These are phyloP conservation scores for Brienomyrus longianalis DNA, from an alignment of 2,113 vertebrate genomes.

Conservation along the genomic window DNA sequence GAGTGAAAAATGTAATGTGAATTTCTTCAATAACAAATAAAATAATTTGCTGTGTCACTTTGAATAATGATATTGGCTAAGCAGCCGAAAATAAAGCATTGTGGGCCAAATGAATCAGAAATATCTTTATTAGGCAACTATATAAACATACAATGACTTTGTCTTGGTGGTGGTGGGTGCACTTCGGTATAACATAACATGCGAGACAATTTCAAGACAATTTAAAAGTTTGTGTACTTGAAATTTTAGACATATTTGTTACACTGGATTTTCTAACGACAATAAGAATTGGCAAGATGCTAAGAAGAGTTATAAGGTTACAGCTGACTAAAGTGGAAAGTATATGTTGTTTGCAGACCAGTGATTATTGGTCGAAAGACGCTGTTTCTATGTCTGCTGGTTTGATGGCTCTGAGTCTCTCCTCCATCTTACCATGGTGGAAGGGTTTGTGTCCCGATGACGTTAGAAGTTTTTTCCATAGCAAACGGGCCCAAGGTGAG, in stretches of 20 bases:
- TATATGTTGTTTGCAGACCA: background rate
- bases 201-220: background rate
- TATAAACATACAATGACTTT: background rate
- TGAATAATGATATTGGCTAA: background rate
- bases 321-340: background rate
- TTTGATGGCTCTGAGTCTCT: background rate
- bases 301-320: background rate
- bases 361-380: background rate
- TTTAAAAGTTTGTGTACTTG: background rate
- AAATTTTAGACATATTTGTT: background rate
- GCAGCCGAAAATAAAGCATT: background rate
- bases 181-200: background rate
- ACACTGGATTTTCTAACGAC: background rate
- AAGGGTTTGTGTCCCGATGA: background rate
- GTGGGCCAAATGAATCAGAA: background rate
- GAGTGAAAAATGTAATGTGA: background rate
- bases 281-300: background rate
- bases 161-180: background rate
- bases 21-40: background rate
- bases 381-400: background rate
- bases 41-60: background rate
- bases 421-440: background rate
- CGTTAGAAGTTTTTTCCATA: background rate
- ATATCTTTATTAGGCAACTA: background rate
- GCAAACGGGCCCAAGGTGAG: background rate